These are phyloP conservation scores for Ophraella communa DNA, from an alignment of 2,888 invertebrate genomes.

Conservation along the genomic window DNA sequence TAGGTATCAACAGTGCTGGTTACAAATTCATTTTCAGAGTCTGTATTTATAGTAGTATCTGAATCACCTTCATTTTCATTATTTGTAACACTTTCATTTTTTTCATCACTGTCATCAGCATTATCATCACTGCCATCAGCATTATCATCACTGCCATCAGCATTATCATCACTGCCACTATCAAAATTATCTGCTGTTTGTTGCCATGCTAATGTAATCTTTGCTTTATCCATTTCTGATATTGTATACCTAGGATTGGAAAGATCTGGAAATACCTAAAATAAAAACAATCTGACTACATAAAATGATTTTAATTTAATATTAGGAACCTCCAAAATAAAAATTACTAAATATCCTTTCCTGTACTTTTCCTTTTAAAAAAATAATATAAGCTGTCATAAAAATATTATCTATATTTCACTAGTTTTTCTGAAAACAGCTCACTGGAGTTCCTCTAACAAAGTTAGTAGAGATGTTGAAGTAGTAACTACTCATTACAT, in stretches of 20 bases:
- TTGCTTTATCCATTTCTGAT: not conserved
- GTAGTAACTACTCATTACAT: too few species aligned
- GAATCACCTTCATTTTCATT: not conserved
- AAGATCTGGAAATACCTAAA: not conserved
- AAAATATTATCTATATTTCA: too few species aligned
- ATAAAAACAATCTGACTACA: not conserved
- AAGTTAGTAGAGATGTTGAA: too few species aligned
- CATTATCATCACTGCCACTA: not conserved
- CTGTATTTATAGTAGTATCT: not conserved
- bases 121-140: too few species aligned
- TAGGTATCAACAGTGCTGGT: not conserved
- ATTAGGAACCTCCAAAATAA: not conserved
- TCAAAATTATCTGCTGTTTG: not conserved
- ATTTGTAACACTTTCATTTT: not conserved
- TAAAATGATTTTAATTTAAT: not conserved
- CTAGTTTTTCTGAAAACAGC: too few species aligned
- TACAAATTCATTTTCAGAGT: not conserved
- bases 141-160: not conserved
- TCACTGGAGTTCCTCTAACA: too few species aligned
- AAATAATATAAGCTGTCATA: too few species aligned
- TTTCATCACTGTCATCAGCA: too few species aligned
- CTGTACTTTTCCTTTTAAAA: too few species aligned
- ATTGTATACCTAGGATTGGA: conserved; percentile 5
- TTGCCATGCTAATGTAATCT: not conserved
- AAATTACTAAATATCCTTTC: not conserved